Base-by-base conservation (phyloP, 2,888 invertebrate genomes). In the Thumatha senex region DNA sequence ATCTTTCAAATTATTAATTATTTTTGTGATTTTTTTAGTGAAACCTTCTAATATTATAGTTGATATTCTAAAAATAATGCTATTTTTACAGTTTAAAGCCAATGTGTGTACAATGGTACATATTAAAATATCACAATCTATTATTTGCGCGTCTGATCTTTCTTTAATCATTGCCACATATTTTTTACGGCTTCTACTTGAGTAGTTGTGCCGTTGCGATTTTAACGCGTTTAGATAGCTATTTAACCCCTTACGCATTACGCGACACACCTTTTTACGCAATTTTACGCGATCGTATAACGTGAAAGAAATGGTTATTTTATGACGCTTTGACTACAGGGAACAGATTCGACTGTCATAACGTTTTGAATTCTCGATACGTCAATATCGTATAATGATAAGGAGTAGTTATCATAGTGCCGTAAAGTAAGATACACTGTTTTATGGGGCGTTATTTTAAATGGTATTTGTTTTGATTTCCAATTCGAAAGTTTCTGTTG, bases 271-370 rank as follows among this genome's bases (percentile, higher is more conserved):
- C 79, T 83, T 83, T 77, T 89, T 89, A 89, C 83, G 82, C 84
- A 78, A 77, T 82, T 53, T 53, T 53, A 89, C 84, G 82, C 84
- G 78, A 77, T 82, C 79, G 77, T 87, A 89, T 89, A 89, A 89
- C 83, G 84, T 79, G 84, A 83, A 79, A 84, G 84, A 76, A 87
- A 89, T 86, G 88, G 89, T 82, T 89, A 85, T 91, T 91, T 90
- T 89, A 91, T 82, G 86, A 82, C 81, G 58, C 43, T 48, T 63
- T 67, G 67, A 74, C 73, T 74, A 72, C 82, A 82, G 82, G 69
- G 77, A 77, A 77, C 77, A 80, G 84, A 84, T 82, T 83, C 74
- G 69, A 66, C 65, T 86, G 89, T 89, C 89, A 90, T 89, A 89
- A 89, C 89, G 88, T 90, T 89, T 81, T 82, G 84, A 82, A 83